Conservation (phyloP, 2,888 invertebrate genomes). For the Cheilosia soror region DNA sequence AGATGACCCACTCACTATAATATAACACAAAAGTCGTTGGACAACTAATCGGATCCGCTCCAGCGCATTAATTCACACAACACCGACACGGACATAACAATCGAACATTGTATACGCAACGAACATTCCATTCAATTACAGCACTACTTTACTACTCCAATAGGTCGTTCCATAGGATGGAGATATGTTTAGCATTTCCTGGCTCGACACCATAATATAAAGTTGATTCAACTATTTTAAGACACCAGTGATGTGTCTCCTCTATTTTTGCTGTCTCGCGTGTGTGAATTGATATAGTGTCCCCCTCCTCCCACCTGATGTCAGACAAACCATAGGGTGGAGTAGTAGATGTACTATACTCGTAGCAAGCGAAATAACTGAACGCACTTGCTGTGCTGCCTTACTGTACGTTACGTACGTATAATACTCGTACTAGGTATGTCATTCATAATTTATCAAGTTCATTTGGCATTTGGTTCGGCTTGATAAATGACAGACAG, state of each 20-base stretch:
- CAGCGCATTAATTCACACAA: conserved; percentile 30
- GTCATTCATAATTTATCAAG: conserved; percentile 72
- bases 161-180: conserved; percentile 61
- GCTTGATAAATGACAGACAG: conserved; percentile 56
- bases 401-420: conserved; percentile 5
- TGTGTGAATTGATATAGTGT: conserved; percentile 47
- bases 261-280: conserved; percentile 30
- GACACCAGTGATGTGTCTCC: conserved; percentile 23
- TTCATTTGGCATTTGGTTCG: conserved; percentile 64
- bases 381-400: not conserved
- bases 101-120: conserved; percentile 29
- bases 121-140: conserved; percentile 70
- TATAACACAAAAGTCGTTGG: conserved; percentile 17
- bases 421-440: conserved; percentile 28
- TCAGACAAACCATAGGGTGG: not conserved
- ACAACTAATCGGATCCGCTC: conserved; percentile 52
- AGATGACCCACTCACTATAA: conserved; percentile 38
- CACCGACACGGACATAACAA: conserved; percentile 36
- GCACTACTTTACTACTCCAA: conserved; percentile 45
- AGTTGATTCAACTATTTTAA: conserved; percentile 52
- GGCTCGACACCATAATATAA: conserved; percentile 51
- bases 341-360: conserved; percentile 4
- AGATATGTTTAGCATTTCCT: conserved; percentile 64
- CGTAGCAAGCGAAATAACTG: not conserved
- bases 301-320: conserved; percentile 21